A percentile compares a stretch with the other conserved stretches of the same genome.
Evolutionary conservation across 2,797 vertebrate species (phyloP).

Genomic region (Danio jaintianensis): DNA sequence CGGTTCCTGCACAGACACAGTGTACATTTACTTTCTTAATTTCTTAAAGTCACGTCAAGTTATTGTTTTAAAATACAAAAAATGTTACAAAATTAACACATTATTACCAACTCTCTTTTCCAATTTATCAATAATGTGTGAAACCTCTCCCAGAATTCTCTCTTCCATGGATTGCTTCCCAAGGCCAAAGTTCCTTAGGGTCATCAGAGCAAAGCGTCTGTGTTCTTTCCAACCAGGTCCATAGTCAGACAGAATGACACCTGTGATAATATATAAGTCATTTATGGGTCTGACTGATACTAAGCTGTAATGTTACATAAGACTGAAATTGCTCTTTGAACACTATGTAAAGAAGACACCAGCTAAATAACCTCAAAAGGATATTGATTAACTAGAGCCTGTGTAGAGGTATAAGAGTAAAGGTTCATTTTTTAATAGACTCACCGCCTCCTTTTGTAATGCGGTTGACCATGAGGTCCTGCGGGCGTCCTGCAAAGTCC

Average conservation of each 20-base stretch:
- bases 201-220: constrained; percentile 77
- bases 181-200: constrained; percentile 78
- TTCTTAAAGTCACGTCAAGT: background rate
- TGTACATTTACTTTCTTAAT: background rate
- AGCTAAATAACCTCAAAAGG: background rate
- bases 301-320: background rate
- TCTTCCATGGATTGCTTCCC: constrained; percentile 80
- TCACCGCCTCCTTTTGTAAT: constrained; percentile 64
- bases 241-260: constrained; percentile 73
- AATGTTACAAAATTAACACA: background rate
- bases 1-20: constrained; percentile 60
- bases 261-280: constrained; percentile 51
- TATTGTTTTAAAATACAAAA: background rate
- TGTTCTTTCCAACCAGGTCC: constrained; percentile 74
- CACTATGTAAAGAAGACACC: background rate
- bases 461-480: constrained; percentile 69
- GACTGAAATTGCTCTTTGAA: background rate
- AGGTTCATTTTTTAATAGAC: background rate
- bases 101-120: constrained; percentile 68
- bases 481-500: constrained; percentile 75
- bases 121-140: constrained; percentile 60
- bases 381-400: constrained; percentile 22
- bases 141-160: constrained; percentile 72
- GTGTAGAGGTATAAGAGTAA: constrained; percentile 21
- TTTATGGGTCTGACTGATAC: background rate